A percentile compares a stretch with the other conserved stretches of the same genome.
Conservation (phyloP, 2,113 vertebrate genomes). For the zebrafish (Danio rerio) region GRCz12tu NC_133193.1:485501-486000, state of each 20-base stretch:
- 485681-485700: slow-evolving; percentile 3
- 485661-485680: neutral
- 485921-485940: slow-evolving; percentile 98
- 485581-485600: neutral
- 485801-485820: neutral
- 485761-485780: slow-evolving; percentile 59
- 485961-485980: slow-evolving; percentile 94
- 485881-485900: slow-evolving; percentile 97
- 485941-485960: slow-evolving; percentile 97
- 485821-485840: neutral
- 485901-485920: slow-evolving; percentile 96
- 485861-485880: slow-evolving; percentile 97
- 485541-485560: slow-evolving; percentile 73
- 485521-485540: slow-evolving; percentile 87
- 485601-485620: slow-evolving; percentile 24
- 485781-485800: too few species aligned
- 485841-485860: slow-evolving; percentile 87
- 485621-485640: slow-evolving; percentile 57
- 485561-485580: neutral
- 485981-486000: slow-evolving; percentile 99
- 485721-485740: slow-evolving; percentile 1
- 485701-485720: neutral
- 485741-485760: neutral
- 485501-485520: slow-evolving; percentile 84
- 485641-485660: too few species aligned